phyloP scores from a whole-genome alignment of 2,888 invertebrate genomes.

The Teleogryllus oceanicus region DNA sequence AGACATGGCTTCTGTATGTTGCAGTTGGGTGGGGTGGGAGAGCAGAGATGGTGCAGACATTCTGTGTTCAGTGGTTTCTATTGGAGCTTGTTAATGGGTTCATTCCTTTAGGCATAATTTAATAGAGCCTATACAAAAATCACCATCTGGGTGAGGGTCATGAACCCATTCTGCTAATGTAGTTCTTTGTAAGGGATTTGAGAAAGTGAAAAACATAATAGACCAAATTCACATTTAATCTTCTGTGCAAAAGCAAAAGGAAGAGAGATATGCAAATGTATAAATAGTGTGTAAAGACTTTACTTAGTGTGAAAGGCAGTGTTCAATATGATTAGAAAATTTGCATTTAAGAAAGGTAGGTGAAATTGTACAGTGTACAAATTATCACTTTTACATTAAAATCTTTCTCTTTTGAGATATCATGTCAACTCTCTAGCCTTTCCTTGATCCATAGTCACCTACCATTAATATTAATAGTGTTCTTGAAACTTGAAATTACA shows the following conservation, averaged over 20 bases:
- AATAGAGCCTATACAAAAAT: neutral
- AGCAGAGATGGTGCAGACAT: neutral
- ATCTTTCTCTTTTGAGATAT: no score
- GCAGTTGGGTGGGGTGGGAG: neutral
- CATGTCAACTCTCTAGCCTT: no score
- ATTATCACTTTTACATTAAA: no score
- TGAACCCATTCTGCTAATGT: neutral
- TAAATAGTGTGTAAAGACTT: no score
- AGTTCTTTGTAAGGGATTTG: neutral
- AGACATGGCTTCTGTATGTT: constrained; percentile 6
- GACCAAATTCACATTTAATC: no score
- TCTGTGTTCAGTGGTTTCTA: neutral
- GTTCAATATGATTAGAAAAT: neutral
- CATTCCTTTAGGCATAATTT: neutral
- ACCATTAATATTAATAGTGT: no score
- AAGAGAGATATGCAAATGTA: no score
- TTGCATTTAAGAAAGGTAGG: neutral
- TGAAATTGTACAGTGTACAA: no score
- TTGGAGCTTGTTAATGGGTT: neutral
- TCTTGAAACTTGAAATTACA: no score
- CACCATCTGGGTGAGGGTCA: neutral
- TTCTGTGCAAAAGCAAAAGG: no score
- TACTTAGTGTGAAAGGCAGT: no score
- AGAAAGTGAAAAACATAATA: neutral
- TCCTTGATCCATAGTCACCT: no score